Evolutionary conservation across 2,888 invertebrate species (phyloP).

Genomic region (Chymomyza caudatula): DNA sequence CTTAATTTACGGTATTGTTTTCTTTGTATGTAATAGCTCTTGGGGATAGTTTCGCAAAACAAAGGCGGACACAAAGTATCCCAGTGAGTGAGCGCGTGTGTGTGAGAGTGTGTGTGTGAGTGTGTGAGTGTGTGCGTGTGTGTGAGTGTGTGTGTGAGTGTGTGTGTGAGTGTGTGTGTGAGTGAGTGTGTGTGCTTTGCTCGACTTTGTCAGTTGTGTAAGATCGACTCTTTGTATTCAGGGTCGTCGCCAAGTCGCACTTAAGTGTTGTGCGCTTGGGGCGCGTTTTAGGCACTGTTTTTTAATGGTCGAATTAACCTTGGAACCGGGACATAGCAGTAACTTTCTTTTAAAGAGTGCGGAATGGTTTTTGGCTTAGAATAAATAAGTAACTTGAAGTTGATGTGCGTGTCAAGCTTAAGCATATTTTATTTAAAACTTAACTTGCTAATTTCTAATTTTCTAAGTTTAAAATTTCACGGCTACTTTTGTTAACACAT

Average conservation of each 20-base stretch:
- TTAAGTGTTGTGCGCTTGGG: conserved; percentile 14
- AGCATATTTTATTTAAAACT: neutral
- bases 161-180: neutral
- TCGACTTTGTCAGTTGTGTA: too few relatives aligned
- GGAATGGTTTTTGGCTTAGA: neutral
- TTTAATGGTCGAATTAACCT: conserved; percentile 45
- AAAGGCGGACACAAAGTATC: neutral
- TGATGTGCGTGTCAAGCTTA: neutral
- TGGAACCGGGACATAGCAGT: conserved; percentile 7
- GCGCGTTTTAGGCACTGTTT: conserved; percentile 10
- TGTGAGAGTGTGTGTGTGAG: neutral
- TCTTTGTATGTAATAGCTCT: neutral
- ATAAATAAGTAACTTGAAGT: neutral
- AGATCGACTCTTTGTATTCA: conserved; percentile 14
- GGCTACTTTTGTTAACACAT: neutral
- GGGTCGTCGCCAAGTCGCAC: conserved; percentile 22
- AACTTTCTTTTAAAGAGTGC: neutral
- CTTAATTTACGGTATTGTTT: neutral
- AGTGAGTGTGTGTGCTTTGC: neutral
- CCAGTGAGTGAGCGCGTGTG: neutral
- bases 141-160: neutral
- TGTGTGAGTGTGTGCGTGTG: neutral
- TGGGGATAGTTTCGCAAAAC: conserved; percentile 15
- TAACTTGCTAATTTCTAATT: neutral
- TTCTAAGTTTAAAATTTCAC: neutral